Evolutionary conservation across 2,113 vertebrate species (phyloP), one percentile per base, ranked within the genome.

Genomic region (Suricata suricatta): DNA sequence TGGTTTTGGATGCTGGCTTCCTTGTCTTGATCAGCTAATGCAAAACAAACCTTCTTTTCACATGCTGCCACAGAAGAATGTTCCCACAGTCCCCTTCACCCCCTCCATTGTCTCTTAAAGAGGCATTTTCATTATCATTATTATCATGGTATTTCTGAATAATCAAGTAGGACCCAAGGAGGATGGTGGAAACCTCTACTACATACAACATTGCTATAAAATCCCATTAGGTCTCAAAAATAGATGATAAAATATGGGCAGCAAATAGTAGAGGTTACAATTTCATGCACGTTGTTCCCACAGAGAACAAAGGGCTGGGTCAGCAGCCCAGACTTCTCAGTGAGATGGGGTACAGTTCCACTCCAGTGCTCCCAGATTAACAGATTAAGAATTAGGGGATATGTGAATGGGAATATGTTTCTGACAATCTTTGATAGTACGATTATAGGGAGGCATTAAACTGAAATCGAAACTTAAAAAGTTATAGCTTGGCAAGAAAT

Each of bases 41-140:
- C 68, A 97, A 97, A 97, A 96, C 97, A 97, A 98, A 96, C 88
- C 95, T 96, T 88, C 64, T 92, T 88, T 97, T 98, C 14, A 10
- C 79, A 66, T 3, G n/a, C 90, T 77, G 86, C 60, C 29, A 11
- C 90, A 15, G 64, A 97, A 84, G 87, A 98, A 98, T 90, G 95
- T 98, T 98, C 98, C 97, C 98, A 98, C 98, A 98, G 96, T 29
- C 38, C 83, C 72, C 89, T 88, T 90, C 9, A 8, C 35, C 95
- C 44, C 50, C 87, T 96, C 80, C 68, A 80, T 8, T 93, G 88
- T 85, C 93, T 88, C 96, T 76, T 87, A 93, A 88, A 74, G 76
- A 93, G 83, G 85, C 5, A 0, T 85, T 88, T 60, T 90, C 76
- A 96, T 85, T 84, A 90, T 44, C 41, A 71, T 72, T 86, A 25